Conservation (phyloP, 2,888 invertebrate species). For the Thera britannica region DNA sequence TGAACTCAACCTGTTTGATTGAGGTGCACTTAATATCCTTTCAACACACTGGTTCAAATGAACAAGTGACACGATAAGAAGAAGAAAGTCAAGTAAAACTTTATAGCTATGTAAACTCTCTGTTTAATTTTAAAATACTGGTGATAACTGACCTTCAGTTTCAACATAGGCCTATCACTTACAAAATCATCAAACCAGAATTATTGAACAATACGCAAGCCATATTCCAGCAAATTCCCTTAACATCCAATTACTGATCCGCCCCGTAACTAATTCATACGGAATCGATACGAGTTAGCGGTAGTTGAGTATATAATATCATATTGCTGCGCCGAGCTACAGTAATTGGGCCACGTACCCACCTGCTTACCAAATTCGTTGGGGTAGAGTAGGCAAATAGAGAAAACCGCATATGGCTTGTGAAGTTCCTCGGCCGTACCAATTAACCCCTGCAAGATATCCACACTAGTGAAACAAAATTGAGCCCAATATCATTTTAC, state of each 20-base stretch:
- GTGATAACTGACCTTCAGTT: no score
- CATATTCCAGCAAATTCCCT: constrained; percentile 27
- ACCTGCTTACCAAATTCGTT: constrained; percentile 56
- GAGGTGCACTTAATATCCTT: no score
- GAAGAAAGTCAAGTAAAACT: no score
- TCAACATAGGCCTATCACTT: background rate
- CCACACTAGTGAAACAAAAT: constrained; percentile 66
- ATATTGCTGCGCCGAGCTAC: constrained; percentile 51
- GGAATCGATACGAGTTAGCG: constrained; percentile 45
- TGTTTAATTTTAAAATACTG: no score
- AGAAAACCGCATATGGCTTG: constrained; percentile 70
- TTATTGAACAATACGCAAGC: constrained; percentile 15
- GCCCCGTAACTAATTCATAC: constrained; percentile 44
- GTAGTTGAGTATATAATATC: constrained; percentile 51
- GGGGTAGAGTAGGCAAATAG: constrained; percentile 58
- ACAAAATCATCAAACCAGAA: constrained; percentile 13
- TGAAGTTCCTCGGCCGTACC: constrained; percentile 63
- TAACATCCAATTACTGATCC: constrained; percentile 39
- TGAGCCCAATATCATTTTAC: constrained; percentile 72
- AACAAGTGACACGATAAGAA: no score
- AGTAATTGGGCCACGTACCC: constrained; percentile 51
- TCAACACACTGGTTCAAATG: no score
- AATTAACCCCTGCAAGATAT: constrained; percentile 65
- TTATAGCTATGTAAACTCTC: no score
- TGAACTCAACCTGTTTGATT: no score